Conservation (phyloP, 2,888 invertebrate species). For the Nudaria mundana region DNA sequence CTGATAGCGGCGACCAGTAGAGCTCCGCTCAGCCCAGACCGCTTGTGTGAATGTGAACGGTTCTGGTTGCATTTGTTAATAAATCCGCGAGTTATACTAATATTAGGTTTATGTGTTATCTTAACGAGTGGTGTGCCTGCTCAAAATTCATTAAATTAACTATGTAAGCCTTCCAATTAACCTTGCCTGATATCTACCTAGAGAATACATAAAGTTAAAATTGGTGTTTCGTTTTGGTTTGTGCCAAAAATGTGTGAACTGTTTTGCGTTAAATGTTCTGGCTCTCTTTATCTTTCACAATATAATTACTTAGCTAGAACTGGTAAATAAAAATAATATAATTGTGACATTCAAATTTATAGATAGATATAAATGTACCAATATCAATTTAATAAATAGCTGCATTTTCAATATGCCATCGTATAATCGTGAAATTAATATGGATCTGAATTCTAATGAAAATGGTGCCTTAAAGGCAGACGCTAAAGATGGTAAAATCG, state of each 20-base stretch:
- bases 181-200: conserved; percentile 44
- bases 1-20: conserved; percentile 66
- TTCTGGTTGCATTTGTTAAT: conserved; percentile 50
- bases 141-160: conserved; percentile 51
- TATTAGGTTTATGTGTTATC: conserved; percentile 54
- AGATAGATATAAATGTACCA: too few relatives aligned
- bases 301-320: conserved; percentile 6
- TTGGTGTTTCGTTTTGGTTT: conserved; percentile 41
- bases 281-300: conserved; percentile 12
- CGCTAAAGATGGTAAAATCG: conserved; percentile 46
- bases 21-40: conserved; percentile 63
- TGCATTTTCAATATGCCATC: conserved; percentile 64
- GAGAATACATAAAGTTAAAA: conserved; percentile 47
- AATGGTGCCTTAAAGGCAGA: conserved; percentile 52
- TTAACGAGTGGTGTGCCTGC: conserved; percentile 34
- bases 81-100: conserved; percentile 57
- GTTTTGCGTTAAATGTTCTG: conserved; percentile 36
- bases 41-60: conserved; percentile 64
- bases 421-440: conserved; percentile 65
- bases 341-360: too few relatives aligned
- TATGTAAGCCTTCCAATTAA: conserved; percentile 38
- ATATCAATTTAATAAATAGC: conserved; percentile 39
- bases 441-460: conserved; percentile 65
- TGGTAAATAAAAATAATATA: conserved; percentile 20
- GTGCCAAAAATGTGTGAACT: conserved; percentile 58